Evolutionary conservation across 2,113 vertebrate species (phyloP), one percentile per base, ranked within the genome.

Genomic region (Seriola dumerili): DNA sequence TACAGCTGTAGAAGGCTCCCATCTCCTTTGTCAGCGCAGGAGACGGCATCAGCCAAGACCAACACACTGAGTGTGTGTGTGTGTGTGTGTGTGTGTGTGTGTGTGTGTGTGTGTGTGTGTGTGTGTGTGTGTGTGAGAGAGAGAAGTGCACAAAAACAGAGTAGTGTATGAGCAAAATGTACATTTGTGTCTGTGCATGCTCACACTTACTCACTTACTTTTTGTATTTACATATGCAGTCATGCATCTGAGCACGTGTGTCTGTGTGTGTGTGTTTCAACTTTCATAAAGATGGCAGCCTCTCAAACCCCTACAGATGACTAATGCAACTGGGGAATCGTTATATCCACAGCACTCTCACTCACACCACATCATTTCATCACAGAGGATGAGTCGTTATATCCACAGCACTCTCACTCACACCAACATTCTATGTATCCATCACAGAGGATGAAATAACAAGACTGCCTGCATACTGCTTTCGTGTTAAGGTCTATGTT

Each of bases 1-100:
- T n/a, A 82, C 81, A 88, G 73, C 77, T 84, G 85, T 57, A 57
- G 23, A 75, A 68, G 66, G 29, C 32, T 88, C 44, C 58, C 83
- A 34, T 71, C 52, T 80, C 59, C 1, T 82, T 55, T 71, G 61
- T 83, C 76, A 83, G 79, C 55, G 10, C 77, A 82, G 75, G 74
- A 86, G 76, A 76, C 8, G 1, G n/a, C 77, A 73, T 44, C 40
- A 72, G 89, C 88, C 90, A 91, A 90, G 71, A 84, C 29, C 70
- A 91, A 94, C 78, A 89, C 13, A 74, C 66, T 76, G 62, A 32
- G 58, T 9, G 25, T 55, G 36, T 64, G 62, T 79, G 34, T 81
- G 16, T 23, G 29, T 44, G 29, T 57, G 40, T 65, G 69, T 13
- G 16, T 29, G 58, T 9, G 25, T 55, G 36, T 64, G 62, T 79